Base-by-base conservation (phyloP, 2,888 invertebrate species). In the Aspidiotus destructor region DNA sequence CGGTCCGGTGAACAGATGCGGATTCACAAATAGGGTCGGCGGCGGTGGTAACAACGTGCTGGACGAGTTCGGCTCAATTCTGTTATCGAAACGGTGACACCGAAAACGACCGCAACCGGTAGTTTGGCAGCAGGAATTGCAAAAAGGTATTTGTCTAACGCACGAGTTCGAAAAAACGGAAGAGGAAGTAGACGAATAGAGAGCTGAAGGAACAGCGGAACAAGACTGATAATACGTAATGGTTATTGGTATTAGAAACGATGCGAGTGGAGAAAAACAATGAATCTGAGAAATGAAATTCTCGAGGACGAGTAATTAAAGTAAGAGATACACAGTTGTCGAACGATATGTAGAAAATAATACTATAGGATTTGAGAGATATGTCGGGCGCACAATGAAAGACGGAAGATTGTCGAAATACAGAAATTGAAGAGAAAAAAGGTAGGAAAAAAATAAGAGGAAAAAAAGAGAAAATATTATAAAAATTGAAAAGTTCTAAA, bases 211-310 rank as follows among this genome's bases (percentile, higher is more conserved):
- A 60, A 67, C 60, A 60, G 67, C 57, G 58, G 58, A 15, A 60
- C 58, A 58, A 7, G 67, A 67, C 60, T 58, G 67, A 67, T 67
- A 67, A 67, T 67, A 58, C 67, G 67, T 67, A 60, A 67, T 67
- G 67, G 52, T 41, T 67, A 60, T 42, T 58, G 55, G 57, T 28
- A n/a, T n/a, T 57, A 15, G 6, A 40, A 40, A 62, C 15, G 52
- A 42, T 7, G 53, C 41, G 41, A 8, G 16, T 13, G 7, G n/a
- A 62, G 40, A 52, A 17, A 52, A 44, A 17, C 2, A 17, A n/a
- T 13, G 52, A 11, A 52, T 15, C 13, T 15, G 55, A 9, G 15
- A 28, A 28, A 28, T 28, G 5, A 28, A 54, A 54, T 54, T 54
- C 16, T 16, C 55, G 55, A 13, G 10, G 13, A n/a, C 7, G 11